Evolutionary conservation across 2,797 vertebrate genomes (phyloP).

Genomic region (Bradypodion pumilum): DNA sequence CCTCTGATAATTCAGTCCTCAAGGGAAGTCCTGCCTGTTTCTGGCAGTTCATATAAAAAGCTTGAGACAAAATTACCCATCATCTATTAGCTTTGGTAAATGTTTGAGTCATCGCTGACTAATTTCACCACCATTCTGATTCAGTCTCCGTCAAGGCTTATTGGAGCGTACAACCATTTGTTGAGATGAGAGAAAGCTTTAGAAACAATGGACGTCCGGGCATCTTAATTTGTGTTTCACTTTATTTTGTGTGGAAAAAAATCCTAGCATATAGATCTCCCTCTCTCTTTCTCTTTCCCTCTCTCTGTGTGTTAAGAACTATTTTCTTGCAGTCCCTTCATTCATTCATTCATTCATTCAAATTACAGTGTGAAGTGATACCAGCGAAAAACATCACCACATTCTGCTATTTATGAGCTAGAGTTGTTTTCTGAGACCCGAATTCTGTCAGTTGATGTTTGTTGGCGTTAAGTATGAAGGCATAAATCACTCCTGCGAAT

Average conservation of each 20-base stretch:
- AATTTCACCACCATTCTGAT: neutral
- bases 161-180: neutral
- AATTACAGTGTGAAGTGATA: neutral
- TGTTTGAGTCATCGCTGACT: slow-evolving; percentile 6
- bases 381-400: too few species aligned
- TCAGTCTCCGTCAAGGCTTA: neutral
- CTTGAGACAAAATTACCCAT: neutral
- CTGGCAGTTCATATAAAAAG: neutral
- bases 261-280: neutral
- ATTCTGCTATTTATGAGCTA: neutral
- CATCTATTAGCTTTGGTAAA: neutral
- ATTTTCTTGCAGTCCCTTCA: too few species aligned
- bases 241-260: too few species aligned
- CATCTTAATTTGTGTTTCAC: neutral
- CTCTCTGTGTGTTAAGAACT: too few species aligned
- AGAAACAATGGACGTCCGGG: neutral
- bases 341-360: too few species aligned
- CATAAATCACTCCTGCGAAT: too few species aligned
- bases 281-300: too few species aligned
- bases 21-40: neutral
- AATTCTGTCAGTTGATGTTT: too few species aligned
- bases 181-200: neutral
- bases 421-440: too few species aligned
- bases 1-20: neutral
- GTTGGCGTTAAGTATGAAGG: too few species aligned